Base-by-base conservation (phyloP, 2,888 invertebrate genomes). In the Amiota communis region DNA sequence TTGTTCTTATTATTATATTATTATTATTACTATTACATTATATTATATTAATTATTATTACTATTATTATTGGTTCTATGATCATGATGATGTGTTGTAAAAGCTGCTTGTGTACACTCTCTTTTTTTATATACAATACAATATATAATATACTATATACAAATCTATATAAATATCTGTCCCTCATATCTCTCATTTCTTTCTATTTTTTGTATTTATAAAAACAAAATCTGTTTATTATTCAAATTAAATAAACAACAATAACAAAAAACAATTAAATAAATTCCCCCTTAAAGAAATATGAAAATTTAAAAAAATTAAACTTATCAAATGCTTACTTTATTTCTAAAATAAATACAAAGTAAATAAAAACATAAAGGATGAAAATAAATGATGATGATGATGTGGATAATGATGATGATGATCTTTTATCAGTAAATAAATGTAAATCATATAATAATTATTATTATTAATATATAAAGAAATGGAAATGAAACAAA, bases 331-430 rank as follows among this genome's bases (percentile, higher is more conserved):
- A 83, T 85, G 84, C 84, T 83, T 84, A 86, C 84, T 85, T 85
- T 85, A 84, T 86, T 85, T 86, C 81, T 80, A 81, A 84, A 84
- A 84, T 84, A 84, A 86, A 84, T 80, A 81, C 83, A 83, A 81
- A 81, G 80, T 80, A 36, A 36, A 36, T 36, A 36, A 36, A 2
- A 23, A 23, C 1, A 36, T 36, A 6, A 36, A 36, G 2, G 6
- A 36, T 36, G 36, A 36, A 36, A 36, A 6, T 36, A 36, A 36
- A 36, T 36, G 6, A 36, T 36, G 36, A 36, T 36, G 36, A 36
- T 36, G 36, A 6, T 36, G 36, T 36, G 36, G 36, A 36, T 2
- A 36, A 36, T 36, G 2, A 36, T 36, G 36, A 84, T 81, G 76
- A 82, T 75, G 79, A 80, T n/a, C 23, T 63, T n/a, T 49, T 82